Base-by-base conservation (phyloP, 2,888 invertebrate species). In the Troides aeacus region DNA sequence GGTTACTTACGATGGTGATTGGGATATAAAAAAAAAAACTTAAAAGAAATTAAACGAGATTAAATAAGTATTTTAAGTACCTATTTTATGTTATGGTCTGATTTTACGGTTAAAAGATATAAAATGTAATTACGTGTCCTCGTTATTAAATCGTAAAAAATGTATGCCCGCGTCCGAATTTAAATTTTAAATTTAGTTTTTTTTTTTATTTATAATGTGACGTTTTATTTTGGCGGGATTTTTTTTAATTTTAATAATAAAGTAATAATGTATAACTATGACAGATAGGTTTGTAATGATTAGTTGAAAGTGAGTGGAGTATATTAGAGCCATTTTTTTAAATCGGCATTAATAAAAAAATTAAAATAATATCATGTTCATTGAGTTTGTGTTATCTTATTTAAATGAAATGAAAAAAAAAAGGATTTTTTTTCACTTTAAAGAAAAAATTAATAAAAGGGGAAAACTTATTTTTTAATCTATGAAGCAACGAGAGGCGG, bases 101-200 rank as follows among this genome's bases (percentile, higher is more conserved):
- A 66, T 69, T 69, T 69, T 69, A 69, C 62, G 69, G 65, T 65
- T 62, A 62, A 68, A 64, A 68, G 63, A 65, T 69, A 69, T 69
- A 69, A 69, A 69, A 66, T 58, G 58, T 69, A 69, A 69, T 69
- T 58, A 69, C 69, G 36, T 58, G 65, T 66, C 65, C 69, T 69
- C 69, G 69, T 66, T 69, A 62, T 69, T 66, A 58, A 62, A 69
- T 66, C 69, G 62, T 69, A 65, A 69, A 69, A 46, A 61, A 64
- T 60, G 60, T 69, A 69, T 62, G 57, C 46, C 21, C 53, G 64
- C 57, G 50, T 50, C 68, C 68, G 58, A 66, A 69, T 66, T 66
- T 66, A 69, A 69, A 64, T 57, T 69, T 68, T 63, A 46, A 62
- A 62, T 68, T 64, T 64, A 63, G 63, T 59, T 56, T 60, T 60